Percentiles rank a stretch among this genome's conserved stretches.
These are phyloP conservation scores for Andrena trimmerana DNA, from an alignment of 2,888 invertebrate species.

Conservation along the genomic window DNA sequence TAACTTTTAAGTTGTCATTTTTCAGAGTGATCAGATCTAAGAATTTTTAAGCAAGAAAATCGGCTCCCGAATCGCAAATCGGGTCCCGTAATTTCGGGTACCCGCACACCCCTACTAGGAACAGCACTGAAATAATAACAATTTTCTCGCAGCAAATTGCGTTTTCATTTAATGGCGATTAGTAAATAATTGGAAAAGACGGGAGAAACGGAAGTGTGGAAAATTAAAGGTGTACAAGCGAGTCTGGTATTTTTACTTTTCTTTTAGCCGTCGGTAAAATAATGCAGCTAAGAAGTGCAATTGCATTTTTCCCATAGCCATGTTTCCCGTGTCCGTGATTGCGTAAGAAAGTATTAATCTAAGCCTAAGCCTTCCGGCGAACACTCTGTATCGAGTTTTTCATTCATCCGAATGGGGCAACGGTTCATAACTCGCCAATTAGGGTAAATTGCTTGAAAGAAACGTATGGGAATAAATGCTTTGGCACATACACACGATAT, in stretches of 20 bases:
- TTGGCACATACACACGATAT: neutral
- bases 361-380: conserved; percentile 21
- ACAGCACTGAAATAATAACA: too few relatives aligned
- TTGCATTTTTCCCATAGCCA: neutral
- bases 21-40: too few relatives aligned
- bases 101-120: too few relatives aligned
- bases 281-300: neutral
- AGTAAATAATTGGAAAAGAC: too few relatives aligned
- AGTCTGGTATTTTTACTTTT: neutral
- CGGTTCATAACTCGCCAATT: conserved; percentile 25
- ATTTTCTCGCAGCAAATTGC: too few relatives aligned
- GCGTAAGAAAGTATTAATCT: conserved; percentile 19
- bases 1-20: too few relatives aligned
- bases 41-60: too few relatives aligned
- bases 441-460: conserved; percentile 19
- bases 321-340: neutral
- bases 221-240: neutral
- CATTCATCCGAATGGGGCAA: neutral
- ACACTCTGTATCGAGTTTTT: neutral
- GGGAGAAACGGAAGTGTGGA: too few relatives aligned
- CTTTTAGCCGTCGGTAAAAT: too few relatives aligned
- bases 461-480: conserved; percentile 30
- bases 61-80: too few relatives aligned
- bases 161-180: too few relatives aligned
- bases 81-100: too few relatives aligned